phyloP scores from a whole-genome alignment of 2,888 invertebrate genomes.

The Polia nebulosa region DNA sequence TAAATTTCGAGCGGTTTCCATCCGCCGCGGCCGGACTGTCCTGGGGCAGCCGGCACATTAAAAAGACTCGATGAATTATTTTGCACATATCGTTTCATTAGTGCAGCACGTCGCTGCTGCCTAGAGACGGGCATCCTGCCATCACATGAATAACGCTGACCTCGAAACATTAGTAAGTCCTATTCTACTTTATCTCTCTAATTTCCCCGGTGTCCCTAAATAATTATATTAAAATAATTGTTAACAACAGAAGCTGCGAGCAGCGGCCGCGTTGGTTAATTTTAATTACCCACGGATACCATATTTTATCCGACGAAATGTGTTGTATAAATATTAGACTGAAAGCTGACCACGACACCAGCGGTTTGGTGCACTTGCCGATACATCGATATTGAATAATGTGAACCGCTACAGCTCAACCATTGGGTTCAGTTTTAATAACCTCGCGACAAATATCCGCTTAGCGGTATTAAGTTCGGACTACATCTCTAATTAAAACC shows the following conservation, averaged over 20 bases:
- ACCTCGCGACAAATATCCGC: conserved; percentile 67
- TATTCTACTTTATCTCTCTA: conserved; percentile 72
- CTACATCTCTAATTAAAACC: conserved; percentile 86
- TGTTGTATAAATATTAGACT: conserved; percentile 78
- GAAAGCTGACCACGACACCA: conserved; percentile 74
- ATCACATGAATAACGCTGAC: conserved; percentile 72
- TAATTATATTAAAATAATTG: conserved; percentile 83
- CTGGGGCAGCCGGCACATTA: conserved; percentile 75
- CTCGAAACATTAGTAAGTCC: conserved; percentile 64
- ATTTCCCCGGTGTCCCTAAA: conserved; percentile 81
- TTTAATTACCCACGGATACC: conserved; percentile 84
- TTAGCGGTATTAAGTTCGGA: conserved; percentile 69
- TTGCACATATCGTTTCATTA: conserved; percentile 76
- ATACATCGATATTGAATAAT: conserved; percentile 69
- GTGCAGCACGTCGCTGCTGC: conserved; percentile 56
- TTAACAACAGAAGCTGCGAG: conserved; percentile 75
- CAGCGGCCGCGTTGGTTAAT: conserved; percentile 79
- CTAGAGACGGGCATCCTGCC: conserved; percentile 58
- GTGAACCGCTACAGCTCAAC: conserved; percentile 31
- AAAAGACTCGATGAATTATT: conserved; percentile 82
- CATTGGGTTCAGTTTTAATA: conserved; percentile 49
- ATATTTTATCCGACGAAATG: conserved; percentile 83
- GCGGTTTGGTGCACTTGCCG: conserved; percentile 51
- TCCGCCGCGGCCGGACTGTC: conserved; percentile 74
- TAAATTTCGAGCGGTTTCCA: conserved; percentile 86